Evolutionary conservation across 2,113 vertebrate species (phyloP), one percentile per base, ranked within the genome.

Genomic region (Protobothrops mucrosquamatus): DNA sequence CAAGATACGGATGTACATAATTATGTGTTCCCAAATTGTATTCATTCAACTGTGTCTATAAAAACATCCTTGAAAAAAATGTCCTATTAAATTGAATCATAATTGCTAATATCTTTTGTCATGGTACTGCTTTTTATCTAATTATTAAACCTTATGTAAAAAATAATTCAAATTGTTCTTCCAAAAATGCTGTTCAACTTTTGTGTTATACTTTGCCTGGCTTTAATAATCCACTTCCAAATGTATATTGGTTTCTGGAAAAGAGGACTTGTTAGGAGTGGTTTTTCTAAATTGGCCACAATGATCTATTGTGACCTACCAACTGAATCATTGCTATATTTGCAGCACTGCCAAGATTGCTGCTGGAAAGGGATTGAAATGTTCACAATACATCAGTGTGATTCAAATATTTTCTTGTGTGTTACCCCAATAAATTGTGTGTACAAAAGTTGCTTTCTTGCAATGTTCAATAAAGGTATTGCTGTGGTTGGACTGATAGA

Each of bases 281-380:
- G 95, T 97, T 89, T 97, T 97, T 97, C 96, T 95, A 96, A 95
- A 96, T 97, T 97, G 97, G 97, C 97, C 95, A 94, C 95, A 96
- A 95, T 96, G 96, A 95, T 96, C 93, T 95, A 96, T 93, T 94
- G 95, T 95, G 96, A 95, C 89, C 95, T 96, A 96, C 97, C 97
- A 97, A 92, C 94, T 95, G 96, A 97, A 97, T 96, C 97, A 96
- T 91, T 96, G 96, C 97, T 94, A 92, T 94, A 94, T 94, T 96
- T 96, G 97, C 97, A 96, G 95, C 94, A 94, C 93, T 97, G 96
- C 96, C 97, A 97, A 95, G 93, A 94, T 94, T 55, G 94, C 96
- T 95, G 74, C 86, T 90, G 92, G 81, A 89, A 85, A 93, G 69
- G 96, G 96, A 96, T 95, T 46, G 91, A 95, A 95, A 94, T 94